Evolutionary conservation across 2,888 invertebrate species (phyloP), one percentile per base, ranked within the genome.

Genomic region (Endomychus coccineus): DNA sequence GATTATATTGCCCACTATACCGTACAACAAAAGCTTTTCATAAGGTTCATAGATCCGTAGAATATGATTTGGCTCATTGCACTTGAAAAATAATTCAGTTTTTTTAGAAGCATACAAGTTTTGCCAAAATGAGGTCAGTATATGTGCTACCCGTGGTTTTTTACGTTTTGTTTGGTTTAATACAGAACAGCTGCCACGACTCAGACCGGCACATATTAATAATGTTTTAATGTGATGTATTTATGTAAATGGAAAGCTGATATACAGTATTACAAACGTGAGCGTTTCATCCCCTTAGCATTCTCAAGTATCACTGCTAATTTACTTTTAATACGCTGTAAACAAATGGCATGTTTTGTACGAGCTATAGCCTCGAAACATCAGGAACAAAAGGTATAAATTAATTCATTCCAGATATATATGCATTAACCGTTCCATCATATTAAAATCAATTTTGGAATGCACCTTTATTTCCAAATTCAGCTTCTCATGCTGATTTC

Each of bases 31-130:
- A 54, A 51, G 52, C 56, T 57, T 56, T 63, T 64, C 59, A 62
- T 51, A 50, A 52, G 54, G 55, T 51, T 55, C 60, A 62, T 51
- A 54, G 55, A 58, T 55, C 58, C 60, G 60, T 58, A 59, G 59
- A 63, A 62, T 61, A 63, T 63, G 62, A 59, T 61, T 57, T 61
- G 65, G 61, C 62, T 64, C 64, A 64, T 64, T 64, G 63, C 63
- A 56, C 58, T 46, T 53, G 57, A 59, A 63, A 64, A 63, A 61
- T 62, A 52, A 57, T 56, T 56, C 52, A 45, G 49, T 53, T n/a
- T 59, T 57, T 59, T 62, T 58, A 51, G 54, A 54, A 37, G 45
- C 40, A 12, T 16, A 16, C 37, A 40, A 35, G 41, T 41, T 42
- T 48, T 45, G 46, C 45, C 46, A 48, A 54, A 58, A 57, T 56